Evolutionary conservation across 2,113 vertebrate genomes (phyloP).

Genomic region (Upupa epops): DNA sequence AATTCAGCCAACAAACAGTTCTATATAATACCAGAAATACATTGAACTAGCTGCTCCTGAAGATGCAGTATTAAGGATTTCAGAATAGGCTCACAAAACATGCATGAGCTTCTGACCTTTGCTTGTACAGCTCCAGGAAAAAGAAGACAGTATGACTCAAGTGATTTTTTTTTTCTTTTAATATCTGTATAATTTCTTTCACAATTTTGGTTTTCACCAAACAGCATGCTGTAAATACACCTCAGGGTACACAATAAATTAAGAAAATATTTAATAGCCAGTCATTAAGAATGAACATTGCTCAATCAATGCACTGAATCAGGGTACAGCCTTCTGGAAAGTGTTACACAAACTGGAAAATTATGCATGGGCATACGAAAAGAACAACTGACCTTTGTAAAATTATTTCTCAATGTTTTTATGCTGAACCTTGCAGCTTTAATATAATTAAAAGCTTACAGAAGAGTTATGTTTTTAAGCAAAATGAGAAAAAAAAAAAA

Average conservation of each 20-base stretch:
- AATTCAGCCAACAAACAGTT: neutral
- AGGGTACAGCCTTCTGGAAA: neutral
- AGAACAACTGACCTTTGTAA: neutral
- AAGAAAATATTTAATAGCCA: conserved; percentile 37
- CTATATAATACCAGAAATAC: neutral
- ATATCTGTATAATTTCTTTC: neutral
- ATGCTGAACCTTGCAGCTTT: neutral
- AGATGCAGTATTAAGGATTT: neutral
- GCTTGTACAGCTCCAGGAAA: neutral
- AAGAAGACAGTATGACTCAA: neutral
- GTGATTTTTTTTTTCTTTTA: neutral
- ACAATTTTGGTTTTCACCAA: neutral
- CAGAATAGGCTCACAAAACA: neutral
- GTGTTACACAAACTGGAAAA: neutral
- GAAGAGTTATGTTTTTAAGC: neutral
- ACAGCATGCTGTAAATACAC: neutral
- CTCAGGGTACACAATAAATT: conserved; percentile 30
- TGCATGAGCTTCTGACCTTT: neutral
- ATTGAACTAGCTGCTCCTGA: neutral
- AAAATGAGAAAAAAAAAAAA: neutral
- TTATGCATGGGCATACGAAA: neutral
- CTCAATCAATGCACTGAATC: neutral
- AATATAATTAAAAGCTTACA: neutral
- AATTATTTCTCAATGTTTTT: neutral
- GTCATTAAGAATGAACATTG: conserved; percentile 43